Base-by-base conservation (phyloP, 2,113 vertebrate genomes). In the Hemibagrus wyckioides region DNA sequence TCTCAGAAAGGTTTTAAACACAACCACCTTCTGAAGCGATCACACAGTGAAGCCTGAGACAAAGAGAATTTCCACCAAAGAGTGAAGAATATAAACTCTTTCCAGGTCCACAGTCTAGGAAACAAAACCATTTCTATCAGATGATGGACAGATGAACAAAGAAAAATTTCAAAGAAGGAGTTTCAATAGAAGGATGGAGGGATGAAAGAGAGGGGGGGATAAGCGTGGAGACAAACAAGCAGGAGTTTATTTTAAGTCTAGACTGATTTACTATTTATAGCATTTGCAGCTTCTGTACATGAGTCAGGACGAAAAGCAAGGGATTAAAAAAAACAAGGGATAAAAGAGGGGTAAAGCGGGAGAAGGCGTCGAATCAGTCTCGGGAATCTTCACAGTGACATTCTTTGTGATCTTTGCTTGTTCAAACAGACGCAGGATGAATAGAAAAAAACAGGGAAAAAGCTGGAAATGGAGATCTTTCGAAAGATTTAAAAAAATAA, bases 261-360 rank as follows among this genome's bases (percentile, higher is more conserved):
- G 33, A 61, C 36, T 44, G 57, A 56, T 61, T 61, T 39, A 61
- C 54, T 28, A 41, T 41, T 44, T 82, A 81, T 82, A 82, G 30
- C 23, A 36, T 61, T 61, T 23, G 6, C 36, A 82, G 57, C 56
- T 82, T 61, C 23, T 61, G 7, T 36, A 44, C 56, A 63, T 11
- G 17, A 82, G 36, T 21, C 48, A 39, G 7, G 80, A 82, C 57
- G 56, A 63, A 33, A 65, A 85, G 39, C 41, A 41, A 85, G 41
- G 73, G 56, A 79, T 85, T n/a, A 61, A 50, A 48, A 44, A 48
- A 57, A 63, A 52, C 54, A 79, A 61, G 17, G 57, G 36, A 63
- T 61, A 13, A 77, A 85, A 61, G 73, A 77, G 28, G 7, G 39
- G 36, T 14, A 30, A 50, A 63, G 56, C 10, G 1, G n/a, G 36